Evolutionary conservation across 2,797 vertebrate species (phyloP).

Genomic region (Otolemur crassicaudatus): DNA sequence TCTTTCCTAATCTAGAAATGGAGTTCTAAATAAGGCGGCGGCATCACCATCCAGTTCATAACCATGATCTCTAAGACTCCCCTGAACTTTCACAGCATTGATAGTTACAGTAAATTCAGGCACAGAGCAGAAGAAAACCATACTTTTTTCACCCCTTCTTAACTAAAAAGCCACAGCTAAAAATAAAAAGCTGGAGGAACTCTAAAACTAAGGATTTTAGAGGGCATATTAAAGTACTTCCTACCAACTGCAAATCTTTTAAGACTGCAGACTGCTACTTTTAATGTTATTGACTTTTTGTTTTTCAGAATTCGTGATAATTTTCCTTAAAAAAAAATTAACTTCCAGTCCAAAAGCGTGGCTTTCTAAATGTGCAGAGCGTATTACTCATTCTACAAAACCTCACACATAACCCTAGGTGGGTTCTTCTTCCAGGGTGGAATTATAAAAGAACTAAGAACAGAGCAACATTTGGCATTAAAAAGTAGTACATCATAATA

Average conservation of each 20-base stretch:
- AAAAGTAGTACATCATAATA: not conserved
- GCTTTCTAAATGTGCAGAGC: not conserved
- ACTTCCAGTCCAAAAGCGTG: not conserved
- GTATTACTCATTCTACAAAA: not conserved
- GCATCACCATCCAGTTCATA: not conserved
- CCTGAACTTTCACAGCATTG: not conserved
- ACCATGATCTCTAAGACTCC: not conserved
- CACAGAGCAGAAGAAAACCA: constrained; percentile 37
- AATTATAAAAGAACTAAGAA: not conserved
- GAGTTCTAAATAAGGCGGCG: not conserved
- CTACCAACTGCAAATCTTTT: constrained; percentile 62
- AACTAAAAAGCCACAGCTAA: constrained; percentile 66
- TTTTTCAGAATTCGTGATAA: not conserved
- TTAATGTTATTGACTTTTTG: constrained; percentile 47
- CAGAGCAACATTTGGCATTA: not conserved
- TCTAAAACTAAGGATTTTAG: constrained; percentile 55
- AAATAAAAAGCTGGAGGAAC: constrained; percentile 62
- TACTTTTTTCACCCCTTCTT: constrained; percentile 55
- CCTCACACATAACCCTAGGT: not conserved
- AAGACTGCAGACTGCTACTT: constrained; percentile 44
- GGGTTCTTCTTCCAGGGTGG: not conserved
- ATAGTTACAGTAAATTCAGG: constrained; percentile 20
- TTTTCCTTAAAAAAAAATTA: not conserved
- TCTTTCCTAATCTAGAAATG: constrained; percentile 15
- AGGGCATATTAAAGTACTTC: constrained; percentile 67